Conservation (phyloP, 2,888 invertebrate species). For the Epinotia nisella region DNA sequence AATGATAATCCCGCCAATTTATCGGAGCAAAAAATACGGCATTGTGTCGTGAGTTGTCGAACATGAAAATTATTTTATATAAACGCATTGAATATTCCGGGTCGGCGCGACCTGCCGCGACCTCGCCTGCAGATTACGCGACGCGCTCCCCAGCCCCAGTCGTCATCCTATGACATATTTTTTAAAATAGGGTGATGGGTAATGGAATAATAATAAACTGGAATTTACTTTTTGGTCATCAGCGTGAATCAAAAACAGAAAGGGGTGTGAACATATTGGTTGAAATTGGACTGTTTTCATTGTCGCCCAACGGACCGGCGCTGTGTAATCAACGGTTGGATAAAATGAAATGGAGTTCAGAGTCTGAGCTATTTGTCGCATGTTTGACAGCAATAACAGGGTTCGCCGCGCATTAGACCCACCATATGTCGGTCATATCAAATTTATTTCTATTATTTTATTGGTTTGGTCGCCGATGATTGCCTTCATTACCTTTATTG, state of each 20-base stretch:
- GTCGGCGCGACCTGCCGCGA: constrained; percentile 68
- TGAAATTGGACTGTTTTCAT: constrained; percentile 78
- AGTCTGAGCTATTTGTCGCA: constrained; percentile 82
- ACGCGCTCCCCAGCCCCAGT: constrained; percentile 69
- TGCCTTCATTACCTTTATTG: constrained; percentile 84
- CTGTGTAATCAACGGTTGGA: constrained; percentile 82
- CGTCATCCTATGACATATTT: constrained; percentile 84
- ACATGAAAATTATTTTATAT: constrained; percentile 85
- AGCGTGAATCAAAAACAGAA: constrained; percentile 78
- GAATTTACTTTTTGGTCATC: constrained; percentile 85
- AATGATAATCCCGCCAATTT: constrained; percentile 84
- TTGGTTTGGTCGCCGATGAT: constrained; percentile 79
- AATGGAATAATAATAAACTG: constrained; percentile 85
- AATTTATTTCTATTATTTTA: constrained; percentile 85
- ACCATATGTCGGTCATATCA: constrained; percentile 85
- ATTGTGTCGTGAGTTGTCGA: constrained; percentile 83
- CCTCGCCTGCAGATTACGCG: constrained; percentile 67
- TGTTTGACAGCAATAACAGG: constrained; percentile 85
- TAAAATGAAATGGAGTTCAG: constrained; percentile 77
- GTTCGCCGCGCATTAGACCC: constrained; percentile 79
- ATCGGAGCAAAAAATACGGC: constrained; percentile 81
- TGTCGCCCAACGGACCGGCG: constrained; percentile 79
- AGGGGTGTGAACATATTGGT: constrained; percentile 83
- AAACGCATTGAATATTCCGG: constrained; percentile 83
- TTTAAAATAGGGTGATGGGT: constrained; percentile 81